Evolutionary conservation across 2,888 invertebrate genomes (phyloP).

Genomic region (Podotricha telesiphe): DNA sequence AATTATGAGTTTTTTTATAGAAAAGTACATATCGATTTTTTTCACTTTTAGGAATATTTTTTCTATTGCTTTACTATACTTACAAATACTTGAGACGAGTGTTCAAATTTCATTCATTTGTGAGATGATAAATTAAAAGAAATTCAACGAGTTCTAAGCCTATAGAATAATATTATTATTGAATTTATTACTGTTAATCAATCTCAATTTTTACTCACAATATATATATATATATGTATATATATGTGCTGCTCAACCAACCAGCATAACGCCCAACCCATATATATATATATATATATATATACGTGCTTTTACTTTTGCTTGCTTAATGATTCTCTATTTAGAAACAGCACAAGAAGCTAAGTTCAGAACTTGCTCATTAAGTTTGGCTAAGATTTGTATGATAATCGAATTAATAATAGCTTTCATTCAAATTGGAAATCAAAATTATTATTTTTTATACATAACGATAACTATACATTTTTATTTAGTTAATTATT

Average conservation of each 20-base stretch:
- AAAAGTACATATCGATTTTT: not conserved
- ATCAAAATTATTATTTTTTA: too few species aligned
- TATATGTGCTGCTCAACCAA: too few species aligned
- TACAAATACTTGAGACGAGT: not conserved
- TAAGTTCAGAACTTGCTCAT: not conserved
- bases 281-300: too few species aligned
- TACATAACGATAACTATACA: too few species aligned
- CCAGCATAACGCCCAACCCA: too few species aligned
- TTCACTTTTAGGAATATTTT: not conserved
- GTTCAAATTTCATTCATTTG: not conserved
- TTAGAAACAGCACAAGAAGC: constrained; percentile 5
- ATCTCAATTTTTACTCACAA: not conserved
- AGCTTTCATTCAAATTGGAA: too few species aligned
- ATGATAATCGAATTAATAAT: too few species aligned
- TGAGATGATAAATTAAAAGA: not conserved
- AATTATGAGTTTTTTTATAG: not conserved
- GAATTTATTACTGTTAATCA: not conserved
- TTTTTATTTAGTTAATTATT: not conserved
- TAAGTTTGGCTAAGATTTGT: too few species aligned
- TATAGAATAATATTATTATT: not conserved
- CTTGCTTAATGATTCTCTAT: not conserved
- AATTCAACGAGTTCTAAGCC: not conserved
- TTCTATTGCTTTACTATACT: not conserved
- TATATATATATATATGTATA: not conserved
- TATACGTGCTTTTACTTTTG: not conserved